Evolutionary conservation across 1,140 invertebrate genomes (phyloP), one percentile per base, ranked within the genome.

Genomic region (Ostrea edulis): DNA sequence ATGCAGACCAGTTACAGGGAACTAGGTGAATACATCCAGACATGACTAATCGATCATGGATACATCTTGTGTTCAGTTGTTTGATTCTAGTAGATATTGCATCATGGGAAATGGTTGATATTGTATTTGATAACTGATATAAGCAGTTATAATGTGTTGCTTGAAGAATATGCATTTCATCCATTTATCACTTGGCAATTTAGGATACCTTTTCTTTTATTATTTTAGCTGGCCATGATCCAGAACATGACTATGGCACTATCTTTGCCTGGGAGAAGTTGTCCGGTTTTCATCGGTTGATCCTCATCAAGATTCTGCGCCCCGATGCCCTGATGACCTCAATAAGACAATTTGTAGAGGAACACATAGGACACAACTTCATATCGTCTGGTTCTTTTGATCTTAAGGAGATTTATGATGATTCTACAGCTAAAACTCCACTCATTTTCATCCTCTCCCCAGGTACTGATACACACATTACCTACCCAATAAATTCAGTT

Each of bases 371-470:
- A 35, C 84, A 82, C 20, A 91, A 87, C 35, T 95, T 93, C 86
- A 89, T 94, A n/a, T 92, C 93, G 9, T 92, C 93, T 9, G 92
- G 93, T 4, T 84, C 91, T 12, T 94, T 93, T 93, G 93, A 94
- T 86, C 91, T 95, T n/a, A 93, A 93, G 81, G 94, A 95, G 87
- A 92, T 95, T 44, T 95, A 93, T 86, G 89, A 93, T 54, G 94
- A 94, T 55, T 94, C 94, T 0, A 90, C 90, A 0, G 92, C 94
- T 3, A 92, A 93, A 77, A 93, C 93, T 12, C 94, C 94, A 22
- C 85, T 95, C 3, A 94, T 95, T 29, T 94, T 95, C 85, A 93
- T 94, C 11, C 86, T 95, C 22, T 94, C 94, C 51, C 92, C 94
- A 90, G 93, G 94, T 95, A 85, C 35, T 44, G 35, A 44, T 44